Base-by-base conservation (phyloP, 2,113 vertebrate genomes). In the Barbus barbus region DNA sequence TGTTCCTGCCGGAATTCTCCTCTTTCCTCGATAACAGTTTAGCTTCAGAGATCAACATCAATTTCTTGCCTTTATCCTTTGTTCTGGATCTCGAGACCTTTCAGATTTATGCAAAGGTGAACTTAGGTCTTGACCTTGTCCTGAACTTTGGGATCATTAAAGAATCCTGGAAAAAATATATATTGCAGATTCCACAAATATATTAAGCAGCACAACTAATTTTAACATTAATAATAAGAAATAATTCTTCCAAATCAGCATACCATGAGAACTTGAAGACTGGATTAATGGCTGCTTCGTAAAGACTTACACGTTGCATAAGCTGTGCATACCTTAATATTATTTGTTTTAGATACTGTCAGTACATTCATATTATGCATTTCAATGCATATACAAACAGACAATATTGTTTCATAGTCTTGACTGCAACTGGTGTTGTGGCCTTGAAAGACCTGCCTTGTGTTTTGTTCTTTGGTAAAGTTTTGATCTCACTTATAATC, bases 1-100 rank as follows among this genome's bases (percentile, higher is more conserved):
- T 72, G 65, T 60, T 79, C 8, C 51, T 80, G 24, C 67, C 69
- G 53, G 77, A 80, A 58, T 61, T 69, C 44, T 78, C n/a, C 48
- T 79, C 7, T 78, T 26, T 58, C 38, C n/a, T 58, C 22, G 76
- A 72, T 77, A 77, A 65, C 51, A 53, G 65, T 46, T n/a, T 28
- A 71, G 53, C 83, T 67, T 56, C 51, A 69, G 51, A n/a, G 83
- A 31, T 26, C 48, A 61, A 72, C 65, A 24, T 13, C 18, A 44
- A 11, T 73, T 84, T 79, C 83, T 61, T 28, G 61, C 6, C 41
- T 69, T 81, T 48, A 53, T 33, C 74, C 41, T 46, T 46, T 74
- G 71, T 74, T 74, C 71, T 46, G 41, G 14, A 63, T 63, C 77
- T 63, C n/a, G 4, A 20, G 58, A 44, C 24, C 8, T 44, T 79